Base-by-base conservation (phyloP, 2,888 invertebrate species). In the Hirtodrosophila histrioides region DNA sequence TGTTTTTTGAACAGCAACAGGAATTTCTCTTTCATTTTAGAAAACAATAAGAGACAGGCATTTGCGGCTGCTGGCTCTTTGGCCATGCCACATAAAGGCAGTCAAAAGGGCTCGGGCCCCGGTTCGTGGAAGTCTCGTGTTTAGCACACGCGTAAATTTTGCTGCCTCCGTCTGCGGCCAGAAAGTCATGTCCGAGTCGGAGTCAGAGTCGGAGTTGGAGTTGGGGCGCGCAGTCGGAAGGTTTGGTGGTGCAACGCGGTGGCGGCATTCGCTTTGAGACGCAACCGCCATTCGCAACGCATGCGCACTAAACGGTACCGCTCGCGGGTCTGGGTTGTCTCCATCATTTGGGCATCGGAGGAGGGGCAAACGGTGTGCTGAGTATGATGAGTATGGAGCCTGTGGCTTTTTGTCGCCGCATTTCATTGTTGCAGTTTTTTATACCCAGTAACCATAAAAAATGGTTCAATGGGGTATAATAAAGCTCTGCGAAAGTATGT, bases 61-160 rank as follows among this genome's bases (percentile, higher is more conserved):
- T 49, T 55, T 31, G 66, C 64, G 60, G 70, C 61, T 73, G 75
- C 56, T 69, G 17, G 17, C 17, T 17, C 17, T 17, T 17, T 27
- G 74, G 65, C 78, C 80, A 78, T 63, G 84, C 75, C 66, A 79
- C 72, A 74, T 78, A 81, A 88, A 78, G 51, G 77, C 58, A 40
- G 48, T 33, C 37, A 56, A 37, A 58, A 64, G 69, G 66, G 62
- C 41, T 54, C 23, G 17, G 44, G 27, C 29, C 44, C 54, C 80
- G 81, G 88, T 91, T 91, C 91, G 91, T 91, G 90, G 91, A 91
- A 91, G 91, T 88, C 91, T 91, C 91, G 91, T 91, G 91, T 90
- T 91, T 86, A 91, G 91, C 91, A 91, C 91, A 91, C 91, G 91
- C 91, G 91, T 91, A 88, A 89, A 88, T 88, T 89, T 89, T 75